Conservation (phyloP, 2,888 invertebrate genomes). For the Meta bourneti region DNA sequence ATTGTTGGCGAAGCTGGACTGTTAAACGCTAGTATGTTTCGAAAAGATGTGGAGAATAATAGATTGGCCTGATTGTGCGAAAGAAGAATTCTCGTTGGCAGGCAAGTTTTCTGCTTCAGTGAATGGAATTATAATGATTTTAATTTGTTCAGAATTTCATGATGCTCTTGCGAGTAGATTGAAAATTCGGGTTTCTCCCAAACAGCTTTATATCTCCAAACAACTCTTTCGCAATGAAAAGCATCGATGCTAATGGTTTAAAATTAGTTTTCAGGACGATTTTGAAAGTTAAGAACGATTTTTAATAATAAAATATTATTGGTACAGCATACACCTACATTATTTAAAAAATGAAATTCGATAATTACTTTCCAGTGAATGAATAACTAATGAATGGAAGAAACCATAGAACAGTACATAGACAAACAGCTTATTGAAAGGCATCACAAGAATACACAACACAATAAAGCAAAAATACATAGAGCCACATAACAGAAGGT, state of each 20-base stretch:
- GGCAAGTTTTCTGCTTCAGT: background rate
- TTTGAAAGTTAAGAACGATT: background rate
- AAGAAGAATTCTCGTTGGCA: background rate
- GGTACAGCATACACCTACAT: too few relatives aligned
- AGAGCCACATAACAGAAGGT: too few relatives aligned
- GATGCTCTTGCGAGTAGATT: background rate
- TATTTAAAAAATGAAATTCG: too few relatives aligned
- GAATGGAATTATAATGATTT: background rate
- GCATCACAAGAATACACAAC: too few relatives aligned
- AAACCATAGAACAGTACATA: too few relatives aligned
- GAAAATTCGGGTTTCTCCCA: background rate
- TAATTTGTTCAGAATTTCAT: background rate
- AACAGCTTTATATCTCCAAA: background rate
- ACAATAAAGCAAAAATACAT: too few relatives aligned
- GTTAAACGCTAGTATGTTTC: background rate
- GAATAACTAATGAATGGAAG: too few relatives aligned
- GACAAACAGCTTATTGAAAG: too few relatives aligned
- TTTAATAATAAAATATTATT: too few relatives aligned
- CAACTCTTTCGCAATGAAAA: background rate
- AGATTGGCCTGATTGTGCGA: background rate
- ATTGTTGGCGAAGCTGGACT: background rate
- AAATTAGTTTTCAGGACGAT: background rate
- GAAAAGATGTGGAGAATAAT: background rate
- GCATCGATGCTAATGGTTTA: background rate
- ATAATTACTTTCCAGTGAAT: too few relatives aligned